A percentile compares a stretch with the other conserved stretches of the same genome.
Conservation (phyloP, 2,113 vertebrate species). For the Barbus barbus region DNA sequence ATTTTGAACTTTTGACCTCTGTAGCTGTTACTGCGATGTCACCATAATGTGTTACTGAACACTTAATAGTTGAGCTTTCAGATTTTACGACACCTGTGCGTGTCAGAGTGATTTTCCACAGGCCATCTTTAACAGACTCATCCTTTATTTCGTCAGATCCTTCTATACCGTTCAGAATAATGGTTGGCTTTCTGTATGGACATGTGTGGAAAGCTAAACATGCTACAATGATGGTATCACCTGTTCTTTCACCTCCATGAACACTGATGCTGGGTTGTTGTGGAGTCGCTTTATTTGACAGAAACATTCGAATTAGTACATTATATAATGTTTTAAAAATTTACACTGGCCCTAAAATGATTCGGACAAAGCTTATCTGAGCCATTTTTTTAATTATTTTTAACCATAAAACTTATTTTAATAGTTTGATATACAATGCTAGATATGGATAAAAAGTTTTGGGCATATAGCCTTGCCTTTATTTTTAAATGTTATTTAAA, state of each 20-base stretch:
- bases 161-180: not conserved
- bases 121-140: not conserved
- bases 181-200: not conserved
- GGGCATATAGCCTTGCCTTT: not conserved
- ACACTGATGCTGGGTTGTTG: not conserved
- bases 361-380: not conserved
- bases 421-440: not conserved
- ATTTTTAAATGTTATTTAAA: not conserved
- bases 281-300: not conserved
- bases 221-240: not conserved
- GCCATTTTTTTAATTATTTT: not conserved
- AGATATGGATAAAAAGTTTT: not conserved
- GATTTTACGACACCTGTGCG: not conserved
- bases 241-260: not conserved
- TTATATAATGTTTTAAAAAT: not conserved
- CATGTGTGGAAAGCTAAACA: not conserved
- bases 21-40: not conserved
- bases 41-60: too few relatives aligned
- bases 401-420: constrained; percentile 3
- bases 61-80: not conserved
- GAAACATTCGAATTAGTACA: not conserved
- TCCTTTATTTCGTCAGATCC: not conserved
- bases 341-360: too few relatives aligned
- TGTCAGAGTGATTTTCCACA: not conserved
- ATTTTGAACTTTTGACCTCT: constrained; percentile 41